phyloP scores from a whole-genome alignment of 2,797 vertebrate genomes.

The Saxicola maurus region DNA sequence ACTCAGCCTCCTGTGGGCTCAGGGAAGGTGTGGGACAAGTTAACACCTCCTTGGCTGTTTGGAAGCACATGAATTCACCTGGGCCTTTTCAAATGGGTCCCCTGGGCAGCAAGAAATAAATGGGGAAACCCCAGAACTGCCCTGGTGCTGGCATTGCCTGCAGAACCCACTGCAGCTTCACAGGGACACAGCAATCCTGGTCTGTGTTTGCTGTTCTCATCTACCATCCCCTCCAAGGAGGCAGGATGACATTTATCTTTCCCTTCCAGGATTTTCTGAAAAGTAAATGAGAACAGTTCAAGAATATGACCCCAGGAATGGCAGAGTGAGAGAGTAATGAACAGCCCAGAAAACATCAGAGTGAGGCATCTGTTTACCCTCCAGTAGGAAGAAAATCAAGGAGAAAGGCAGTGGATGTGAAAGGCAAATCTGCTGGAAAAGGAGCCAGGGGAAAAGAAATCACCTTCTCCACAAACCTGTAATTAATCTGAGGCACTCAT shows the following conservation, averaged over 20 bases:
- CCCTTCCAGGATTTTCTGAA: constrained; percentile 14
- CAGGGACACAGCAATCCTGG: not conserved
- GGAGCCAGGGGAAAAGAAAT: not conserved
- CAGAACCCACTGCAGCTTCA: not conserved
- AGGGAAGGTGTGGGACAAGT: not conserved
- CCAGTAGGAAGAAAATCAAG: constrained; percentile 2
- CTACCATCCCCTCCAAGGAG: not conserved
- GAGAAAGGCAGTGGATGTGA: not conserved
- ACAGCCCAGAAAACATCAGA: not conserved
- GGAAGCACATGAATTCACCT: not conserved
- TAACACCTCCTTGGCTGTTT: not conserved
- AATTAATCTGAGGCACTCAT: not conserved
- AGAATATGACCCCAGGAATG: not conserved
- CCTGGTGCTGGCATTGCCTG: not conserved
- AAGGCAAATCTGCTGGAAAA: constrained; percentile 33
- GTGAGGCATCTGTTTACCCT: not conserved
- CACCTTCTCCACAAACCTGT: not conserved
- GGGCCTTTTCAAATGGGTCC: not conserved
- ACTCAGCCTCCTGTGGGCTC: not conserved
- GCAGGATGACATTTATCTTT: not conserved
- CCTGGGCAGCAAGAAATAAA: not conserved
- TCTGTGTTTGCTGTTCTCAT: not conserved
- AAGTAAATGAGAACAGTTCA: constrained; percentile 25
- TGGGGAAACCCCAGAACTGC: not conserved
- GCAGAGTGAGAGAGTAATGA: not conserved